Evolutionary conservation across 2,888 invertebrate species (phyloP).

Genomic region (Tetranychus piercei): DNA sequence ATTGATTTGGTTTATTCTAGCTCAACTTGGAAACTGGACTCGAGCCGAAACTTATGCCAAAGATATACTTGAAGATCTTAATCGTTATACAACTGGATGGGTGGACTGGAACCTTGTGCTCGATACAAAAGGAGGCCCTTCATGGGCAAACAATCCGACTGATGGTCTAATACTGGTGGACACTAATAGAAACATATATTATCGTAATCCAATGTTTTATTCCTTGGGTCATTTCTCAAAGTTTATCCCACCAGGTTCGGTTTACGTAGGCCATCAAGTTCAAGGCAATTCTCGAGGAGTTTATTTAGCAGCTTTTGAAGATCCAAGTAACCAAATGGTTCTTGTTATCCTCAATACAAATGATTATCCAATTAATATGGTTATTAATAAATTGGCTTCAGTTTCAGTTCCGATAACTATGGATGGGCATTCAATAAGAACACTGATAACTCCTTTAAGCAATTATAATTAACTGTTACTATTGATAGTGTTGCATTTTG

Average conservation of each 20-base stretch:
- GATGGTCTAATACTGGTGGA: conserved; percentile 40
- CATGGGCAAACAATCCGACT: conserved; percentile 38
- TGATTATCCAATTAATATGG: neutral
- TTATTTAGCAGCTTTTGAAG: neutral
- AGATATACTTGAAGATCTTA: conserved; percentile 33
- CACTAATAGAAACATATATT: conserved; percentile 34
- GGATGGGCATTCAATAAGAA: neutral
- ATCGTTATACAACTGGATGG: conserved; percentile 41
- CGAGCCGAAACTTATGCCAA: conserved; percentile 47
- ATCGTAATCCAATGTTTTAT: conserved; percentile 42
- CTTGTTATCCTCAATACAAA: neutral
- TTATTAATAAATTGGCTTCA: neutral
- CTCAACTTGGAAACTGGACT: conserved; percentile 46
- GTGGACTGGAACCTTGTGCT: conserved; percentile 42
- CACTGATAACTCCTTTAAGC: neutral
- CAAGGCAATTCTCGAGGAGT: neutral
- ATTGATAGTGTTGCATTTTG: no score
- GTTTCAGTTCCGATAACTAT: neutral
- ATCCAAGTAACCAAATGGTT: neutral
- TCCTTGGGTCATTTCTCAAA: conserved; percentile 39
- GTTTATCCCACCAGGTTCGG: conserved; percentile 29
- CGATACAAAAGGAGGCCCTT: conserved; percentile 38
- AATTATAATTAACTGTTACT: no score
- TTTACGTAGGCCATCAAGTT: conserved; percentile 1
- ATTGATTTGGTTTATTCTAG: neutral